These are phyloP conservation scores for Paguma larvata DNA, from an alignment of 2,797 vertebrate genomes.

Conservation along the genomic window DNA sequence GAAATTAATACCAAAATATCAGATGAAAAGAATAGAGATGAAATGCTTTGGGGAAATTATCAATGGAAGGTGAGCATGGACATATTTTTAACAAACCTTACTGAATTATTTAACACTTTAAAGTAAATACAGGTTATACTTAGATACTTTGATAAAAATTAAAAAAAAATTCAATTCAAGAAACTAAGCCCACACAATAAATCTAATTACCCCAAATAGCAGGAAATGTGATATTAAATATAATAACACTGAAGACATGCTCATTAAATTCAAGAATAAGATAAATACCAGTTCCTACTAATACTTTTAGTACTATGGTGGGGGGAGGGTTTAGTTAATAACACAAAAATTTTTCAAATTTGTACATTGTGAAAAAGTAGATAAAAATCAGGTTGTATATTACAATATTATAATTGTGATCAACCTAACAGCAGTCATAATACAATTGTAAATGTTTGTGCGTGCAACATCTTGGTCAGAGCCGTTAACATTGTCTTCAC, in stretches of 20 bases:
- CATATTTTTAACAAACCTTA: neutral
- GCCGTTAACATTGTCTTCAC: neutral
- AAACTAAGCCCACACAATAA: neutral
- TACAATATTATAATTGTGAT: neutral
- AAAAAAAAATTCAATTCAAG: neutral
- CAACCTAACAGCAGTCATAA: neutral
- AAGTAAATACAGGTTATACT: neutral
- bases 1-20: neutral
- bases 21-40: neutral
- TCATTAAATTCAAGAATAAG: neutral
- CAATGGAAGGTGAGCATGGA: neutral
- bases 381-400: neutral
- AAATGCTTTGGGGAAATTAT: neutral
- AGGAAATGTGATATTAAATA: neutral
- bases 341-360: neutral
- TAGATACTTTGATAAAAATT: neutral
- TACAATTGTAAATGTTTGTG: neutral
- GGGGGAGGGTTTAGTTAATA: neutral
- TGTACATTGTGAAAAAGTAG: neutral
- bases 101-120: neutral
- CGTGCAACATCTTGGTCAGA: neutral
- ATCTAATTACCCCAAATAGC: neutral
- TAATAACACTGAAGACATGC: neutral
- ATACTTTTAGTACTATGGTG: neutral
- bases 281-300: neutral